Evolutionary conservation across 2,888 invertebrate species (phyloP), one percentile per base, ranked within the genome.

Genomic region (Nephrotoma appendiculata): DNA sequence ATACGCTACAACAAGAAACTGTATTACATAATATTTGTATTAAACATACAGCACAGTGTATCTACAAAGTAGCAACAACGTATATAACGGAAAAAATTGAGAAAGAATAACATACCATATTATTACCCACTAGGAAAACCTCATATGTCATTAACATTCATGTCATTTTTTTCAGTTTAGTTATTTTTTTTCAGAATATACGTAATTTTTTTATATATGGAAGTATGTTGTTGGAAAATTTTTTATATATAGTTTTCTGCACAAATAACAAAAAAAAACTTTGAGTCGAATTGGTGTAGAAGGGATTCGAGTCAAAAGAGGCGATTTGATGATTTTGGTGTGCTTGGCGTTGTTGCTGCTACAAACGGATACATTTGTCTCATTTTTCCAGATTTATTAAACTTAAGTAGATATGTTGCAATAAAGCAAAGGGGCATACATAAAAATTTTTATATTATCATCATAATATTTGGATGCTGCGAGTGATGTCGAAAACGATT

Each of bases 141-240:
- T 84, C 84, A 84, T 43, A 84, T 42, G 84, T 84, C 84, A 84
- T 84, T 84, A 84, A 84, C 84, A 84, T 84, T 84, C 84, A 84
- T 84, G 84, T 84, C 84, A 84, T 41, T n/a, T 84, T 84, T 42
- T 84, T n/a, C 71, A 71, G 71, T 71, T 31, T 71, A 71, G 71
- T 19, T 44, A 31, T 31, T 31, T 31, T 19, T 71, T 71, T 71
- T 11, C 31, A 71, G 71, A 6, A 9, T 31, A 71, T 3, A 31
- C 31, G 2, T 31, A 71, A 71, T 71, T 71, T 52, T 31, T 9
- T 11, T 11, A 44, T 44, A 44, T 44, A 44, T 44, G 44, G 19
- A 31, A 31, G 31, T 31, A 71, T 71, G 19, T 71, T 71, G 71
- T 31, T 7, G 52, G 6, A 31, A 31, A 31, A 2, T 57, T 57